Conservation (phyloP, 2,797 vertebrate species). For the Xyrichtys novacula region DNA sequence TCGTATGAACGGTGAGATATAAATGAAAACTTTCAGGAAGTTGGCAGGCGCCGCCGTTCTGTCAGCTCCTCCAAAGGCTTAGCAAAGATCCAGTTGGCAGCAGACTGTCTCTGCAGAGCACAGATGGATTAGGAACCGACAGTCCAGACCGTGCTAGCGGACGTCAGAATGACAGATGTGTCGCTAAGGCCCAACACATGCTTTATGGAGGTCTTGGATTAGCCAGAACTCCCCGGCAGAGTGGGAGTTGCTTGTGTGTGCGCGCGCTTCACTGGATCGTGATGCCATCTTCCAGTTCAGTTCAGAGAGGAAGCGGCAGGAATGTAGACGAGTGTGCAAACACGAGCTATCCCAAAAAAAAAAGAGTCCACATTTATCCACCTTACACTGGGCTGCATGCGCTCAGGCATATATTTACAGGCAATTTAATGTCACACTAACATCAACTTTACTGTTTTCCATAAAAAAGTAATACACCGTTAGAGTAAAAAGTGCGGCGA, state of each 20-base stretch:
- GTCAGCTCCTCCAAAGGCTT: conserved; percentile 71
- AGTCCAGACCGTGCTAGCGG: conserved; percentile 68
- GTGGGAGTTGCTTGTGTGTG: conserved; percentile 49
- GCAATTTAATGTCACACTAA: conserved; percentile 66
- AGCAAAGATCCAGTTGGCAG: conserved; percentile 77
- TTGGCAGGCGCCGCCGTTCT: conserved; percentile 62
- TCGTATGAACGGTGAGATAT: conserved; percentile 57
- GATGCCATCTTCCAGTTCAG: conserved; percentile 50
- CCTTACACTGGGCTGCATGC: conserved; percentile 16
- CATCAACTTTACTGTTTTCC: conserved; percentile 64
- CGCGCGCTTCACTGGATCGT: conserved; percentile 40
- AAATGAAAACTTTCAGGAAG: conserved; percentile 71
- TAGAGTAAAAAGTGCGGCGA: conserved; percentile 49
- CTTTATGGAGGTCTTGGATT: conserved; percentile 79
- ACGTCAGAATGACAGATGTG: conserved; percentile 79
- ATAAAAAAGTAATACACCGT: conserved; percentile 47
- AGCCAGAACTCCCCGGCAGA: conserved; percentile 58
- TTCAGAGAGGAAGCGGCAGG: conserved; percentile 30
- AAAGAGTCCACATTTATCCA: conserved; percentile 46
- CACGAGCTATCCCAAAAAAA: conserved; percentile 9
- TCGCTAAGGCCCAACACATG: conserved; percentile 75
- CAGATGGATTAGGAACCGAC: conserved; percentile 78
- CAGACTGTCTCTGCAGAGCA: conserved; percentile 67
- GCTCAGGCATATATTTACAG: conserved; percentile 50
- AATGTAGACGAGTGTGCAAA: conserved; percentile 45